Percentiles rank a stretch among this genome's conserved stretches.
Evolutionary conservation across 2,113 vertebrate species (phyloP).

Genomic region (Gallinago paraguaiae): DNA sequence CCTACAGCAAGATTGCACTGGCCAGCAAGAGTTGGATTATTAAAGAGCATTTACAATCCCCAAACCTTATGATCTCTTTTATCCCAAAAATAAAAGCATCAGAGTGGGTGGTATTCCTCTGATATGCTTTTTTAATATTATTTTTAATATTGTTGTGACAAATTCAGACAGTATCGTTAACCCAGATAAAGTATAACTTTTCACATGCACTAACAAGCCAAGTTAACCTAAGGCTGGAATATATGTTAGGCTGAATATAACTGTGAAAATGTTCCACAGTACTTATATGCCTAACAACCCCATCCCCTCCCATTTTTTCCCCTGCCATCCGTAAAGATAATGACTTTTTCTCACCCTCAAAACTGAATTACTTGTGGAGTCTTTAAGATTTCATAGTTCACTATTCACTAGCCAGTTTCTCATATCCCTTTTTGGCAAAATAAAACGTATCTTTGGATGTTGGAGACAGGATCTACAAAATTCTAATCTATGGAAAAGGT

Average conservation of each 20-base stretch:
- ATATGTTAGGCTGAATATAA: background rate
- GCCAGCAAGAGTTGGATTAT: background rate
- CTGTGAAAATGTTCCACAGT: background rate
- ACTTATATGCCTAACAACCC: background rate
- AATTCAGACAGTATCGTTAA: background rate
- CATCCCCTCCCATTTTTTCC: background rate
- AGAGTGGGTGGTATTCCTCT: background rate
- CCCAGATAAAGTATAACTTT: background rate
- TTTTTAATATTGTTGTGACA: background rate
- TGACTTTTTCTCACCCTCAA: background rate
- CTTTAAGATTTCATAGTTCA: background rate
- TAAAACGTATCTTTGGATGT: background rate
- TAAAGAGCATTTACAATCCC: background rate
- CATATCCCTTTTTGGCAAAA: background rate
- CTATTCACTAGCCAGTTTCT: background rate
- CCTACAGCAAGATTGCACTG: background rate
- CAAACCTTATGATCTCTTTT: background rate
- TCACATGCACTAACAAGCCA: background rate
- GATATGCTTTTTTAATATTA: background rate
- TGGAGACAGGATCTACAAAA: background rate
- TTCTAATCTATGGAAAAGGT: background rate
- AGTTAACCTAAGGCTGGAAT: background rate
- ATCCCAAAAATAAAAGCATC: background rate
- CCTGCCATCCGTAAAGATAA: background rate
- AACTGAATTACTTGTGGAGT: background rate